Percentiles rank a stretch among this genome's conserved stretches.
These are phyloP conservation scores for Dermochelys coriacea DNA, from an alignment of 2,797 vertebrate species.

Conservation along the genomic window DNA sequence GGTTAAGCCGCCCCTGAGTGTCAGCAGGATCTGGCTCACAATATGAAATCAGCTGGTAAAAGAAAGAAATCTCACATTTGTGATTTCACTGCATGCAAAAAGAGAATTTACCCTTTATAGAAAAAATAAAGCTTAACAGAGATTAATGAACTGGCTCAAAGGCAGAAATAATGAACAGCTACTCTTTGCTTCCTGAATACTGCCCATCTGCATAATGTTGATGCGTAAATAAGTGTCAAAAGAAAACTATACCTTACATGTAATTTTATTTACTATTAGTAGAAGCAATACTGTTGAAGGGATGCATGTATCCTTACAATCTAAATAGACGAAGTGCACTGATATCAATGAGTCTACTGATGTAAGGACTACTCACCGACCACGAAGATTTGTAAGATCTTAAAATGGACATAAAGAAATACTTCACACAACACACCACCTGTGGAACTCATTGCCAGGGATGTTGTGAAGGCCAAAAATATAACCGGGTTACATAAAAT, in stretches of 20 bases:
- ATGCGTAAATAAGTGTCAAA: background rate
- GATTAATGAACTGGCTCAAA: background rate
- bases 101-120: background rate
- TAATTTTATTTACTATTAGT: background rate
- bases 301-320: background rate
- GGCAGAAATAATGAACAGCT: background rate
- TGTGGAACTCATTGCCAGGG: background rate
- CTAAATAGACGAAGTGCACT: background rate
- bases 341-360: background rate
- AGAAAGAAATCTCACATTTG: background rate
- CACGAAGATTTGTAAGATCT: background rate
- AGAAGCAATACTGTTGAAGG: background rate
- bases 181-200: fast-evolving
- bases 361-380: background rate
- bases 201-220: fast-evolving
- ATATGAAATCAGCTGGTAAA: background rate
- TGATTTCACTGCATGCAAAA: background rate
- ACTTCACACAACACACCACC: background rate
- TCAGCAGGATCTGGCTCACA: background rate
- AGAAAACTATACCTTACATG: background rate
- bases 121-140: background rate
- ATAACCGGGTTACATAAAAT: background rate
- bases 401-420: background rate
- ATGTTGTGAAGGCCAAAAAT: background rate
- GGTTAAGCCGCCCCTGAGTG: too few species aligned